Percentiles rank a stretch among this genome's conserved stretches.
Evolutionary conservation across 2,888 invertebrate genomes (phyloP).

Genomic region (Chironomus tentans): DNA sequence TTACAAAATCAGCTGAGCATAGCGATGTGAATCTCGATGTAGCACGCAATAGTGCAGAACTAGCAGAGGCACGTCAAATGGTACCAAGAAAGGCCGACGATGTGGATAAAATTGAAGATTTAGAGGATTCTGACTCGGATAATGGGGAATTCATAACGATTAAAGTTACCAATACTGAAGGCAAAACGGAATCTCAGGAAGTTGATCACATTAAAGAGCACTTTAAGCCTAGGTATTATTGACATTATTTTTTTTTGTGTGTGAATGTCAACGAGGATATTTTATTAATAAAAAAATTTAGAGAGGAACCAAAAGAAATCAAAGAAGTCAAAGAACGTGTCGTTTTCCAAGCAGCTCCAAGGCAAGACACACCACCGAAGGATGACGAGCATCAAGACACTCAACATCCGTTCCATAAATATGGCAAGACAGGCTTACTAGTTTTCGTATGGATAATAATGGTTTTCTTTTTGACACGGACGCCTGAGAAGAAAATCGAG

Average conservation of each 20-base stretch:
- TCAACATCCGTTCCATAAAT: conserved; percentile 21
- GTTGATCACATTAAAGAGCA: conserved; percentile 20
- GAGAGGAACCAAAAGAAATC: no score
- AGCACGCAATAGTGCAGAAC: neutral
- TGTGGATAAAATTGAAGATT: neutral
- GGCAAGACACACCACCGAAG: conserved; percentile 8
- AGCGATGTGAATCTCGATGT: neutral
- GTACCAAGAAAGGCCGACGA: neutral
- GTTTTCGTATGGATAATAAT: conserved; percentile 10
- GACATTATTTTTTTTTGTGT: neutral
- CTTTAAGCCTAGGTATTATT: neutral
- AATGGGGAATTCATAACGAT: conserved; percentile 35
- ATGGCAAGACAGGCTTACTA: conserved; percentile 12
- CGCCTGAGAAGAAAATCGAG: conserved; percentile 38
- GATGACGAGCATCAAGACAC: neutral
- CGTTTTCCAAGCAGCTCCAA: neutral
- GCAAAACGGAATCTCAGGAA: conserved; percentile 19
- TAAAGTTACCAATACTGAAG: conserved; percentile 28
- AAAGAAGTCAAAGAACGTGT: neutral
- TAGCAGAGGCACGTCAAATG: neutral
- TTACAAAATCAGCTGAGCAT: conserved; percentile 3
- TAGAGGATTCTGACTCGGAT: conserved; percentile 16
- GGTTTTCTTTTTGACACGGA: conserved; percentile 33
- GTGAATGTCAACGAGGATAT: no score
- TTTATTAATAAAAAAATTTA: no score